Evolutionary conservation across 2,888 invertebrate genomes (phyloP), one percentile per base, ranked within the genome.

Genomic region (Spodoptera littoralis): DNA sequence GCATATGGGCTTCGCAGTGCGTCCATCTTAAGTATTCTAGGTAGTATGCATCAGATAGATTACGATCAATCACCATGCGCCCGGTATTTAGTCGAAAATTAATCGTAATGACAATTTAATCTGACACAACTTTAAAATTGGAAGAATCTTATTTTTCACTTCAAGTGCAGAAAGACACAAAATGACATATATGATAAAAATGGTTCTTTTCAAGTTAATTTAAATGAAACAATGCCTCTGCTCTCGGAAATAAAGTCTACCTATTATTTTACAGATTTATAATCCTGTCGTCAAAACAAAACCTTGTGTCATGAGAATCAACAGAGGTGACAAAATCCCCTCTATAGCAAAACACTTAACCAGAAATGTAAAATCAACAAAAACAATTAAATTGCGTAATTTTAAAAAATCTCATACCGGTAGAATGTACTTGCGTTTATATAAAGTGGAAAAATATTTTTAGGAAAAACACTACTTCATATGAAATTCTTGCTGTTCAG

Each of bases 11-110:
- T 83, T 84, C 74, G 74, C 81, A 82, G 79, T 83, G 86, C 88
- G 81, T 88, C 91, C 92, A 92, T 93, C 84, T 91, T 91, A 88
- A 88, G 81, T 79, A 83, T 81, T 36, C 36, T 36, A 36, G 65
- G 73, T 70, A 71, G 43, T 48, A 54, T 66, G 68, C 57, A 71
- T 65, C 45, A 49, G 48, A 48, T 47, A 48, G 53, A 60, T 51
- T 58, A 64, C 27, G 11, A 65, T 6, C 22, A 47, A 62, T 49
- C n/a, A n/a, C 27, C 41, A 44, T 52, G 52, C 24, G 11, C 54
- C 63, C 48, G 52, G 58, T 51, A 54, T 54, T 52, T 60, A 54
- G 56, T 42, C 22, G 51, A 55, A 18, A 58, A 58, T 44, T 47
- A 42, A 48, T 56, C 41, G 46, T 4, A 13, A 24, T 74, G 77